These are phyloP conservation scores for Phaenicophaeus curvirostris DNA, from an alignment of 2,797 vertebrate genomes.

Conservation along the genomic window DNA sequence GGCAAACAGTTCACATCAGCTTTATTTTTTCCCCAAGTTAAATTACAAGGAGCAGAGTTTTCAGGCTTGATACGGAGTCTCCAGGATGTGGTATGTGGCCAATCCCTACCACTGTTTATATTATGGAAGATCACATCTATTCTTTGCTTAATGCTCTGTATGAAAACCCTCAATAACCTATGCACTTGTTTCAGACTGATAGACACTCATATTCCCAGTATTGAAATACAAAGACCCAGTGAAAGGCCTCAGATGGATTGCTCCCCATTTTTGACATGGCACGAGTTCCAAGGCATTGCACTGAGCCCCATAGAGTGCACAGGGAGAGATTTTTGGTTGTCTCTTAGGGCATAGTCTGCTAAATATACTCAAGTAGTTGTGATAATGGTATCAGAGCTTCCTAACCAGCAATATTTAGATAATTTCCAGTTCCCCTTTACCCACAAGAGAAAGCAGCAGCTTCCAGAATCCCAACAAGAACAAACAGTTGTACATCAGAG, in stretches of 20 bases:
- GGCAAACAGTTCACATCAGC: not conserved
- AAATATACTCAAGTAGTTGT: not conserved
- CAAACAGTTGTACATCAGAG: not conserved
- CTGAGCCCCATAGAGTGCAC: not conserved
- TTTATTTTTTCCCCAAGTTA: not conserved
- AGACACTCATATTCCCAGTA: not conserved
- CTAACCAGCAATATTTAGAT: not conserved
- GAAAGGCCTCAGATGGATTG: not conserved
- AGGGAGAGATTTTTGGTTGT: not conserved
- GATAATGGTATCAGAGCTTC: not conserved
- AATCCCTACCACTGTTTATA: not conserved
- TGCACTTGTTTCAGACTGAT: not conserved
- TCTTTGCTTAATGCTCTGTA: not conserved
- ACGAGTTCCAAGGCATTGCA: accelerated
- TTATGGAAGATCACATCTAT: not conserved
- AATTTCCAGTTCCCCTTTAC: not conserved
- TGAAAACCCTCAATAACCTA: not conserved
- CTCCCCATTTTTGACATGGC: accelerated
- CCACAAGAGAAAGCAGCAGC: not conserved
- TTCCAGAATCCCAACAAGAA: not conserved
- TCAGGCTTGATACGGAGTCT: not conserved
- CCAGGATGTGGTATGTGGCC: not conserved
- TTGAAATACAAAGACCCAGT: accelerated
- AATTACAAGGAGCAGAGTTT: not conserved
- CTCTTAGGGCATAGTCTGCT: not conserved